phyloP scores from a whole-genome alignment of 1,140 invertebrate species.

The Drosophila grimshawi region DNA sequence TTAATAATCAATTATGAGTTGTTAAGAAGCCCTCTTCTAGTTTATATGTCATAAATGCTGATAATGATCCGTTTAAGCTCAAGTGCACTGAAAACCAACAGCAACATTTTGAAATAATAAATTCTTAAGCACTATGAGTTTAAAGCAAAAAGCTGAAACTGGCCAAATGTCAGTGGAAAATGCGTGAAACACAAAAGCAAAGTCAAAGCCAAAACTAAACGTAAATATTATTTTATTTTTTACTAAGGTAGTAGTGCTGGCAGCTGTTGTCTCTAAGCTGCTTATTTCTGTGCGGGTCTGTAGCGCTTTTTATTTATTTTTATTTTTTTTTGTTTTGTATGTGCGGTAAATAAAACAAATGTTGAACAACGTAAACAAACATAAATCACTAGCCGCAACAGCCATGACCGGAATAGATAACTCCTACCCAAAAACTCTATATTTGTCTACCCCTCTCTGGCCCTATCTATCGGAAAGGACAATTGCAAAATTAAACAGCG shows the following conservation, averaged over 20 bases:
- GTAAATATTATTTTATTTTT: conserved; percentile 15
- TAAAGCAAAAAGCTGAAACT: not conserved
- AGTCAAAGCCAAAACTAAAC: conserved; percentile 1
- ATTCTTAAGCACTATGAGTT: not conserved
- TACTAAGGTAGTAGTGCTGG: conserved; percentile 7
- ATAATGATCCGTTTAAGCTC: too few species aligned
- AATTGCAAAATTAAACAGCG: conserved; percentile 82
- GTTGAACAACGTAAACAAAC: conserved; percentile 67
- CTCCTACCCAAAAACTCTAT: conserved; percentile 9
- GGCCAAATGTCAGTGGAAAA: not conserved
- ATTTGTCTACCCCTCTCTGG: not conserved
- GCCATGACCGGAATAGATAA: conserved; percentile 72
- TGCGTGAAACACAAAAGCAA: not conserved
- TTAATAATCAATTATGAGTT: too few species aligned
- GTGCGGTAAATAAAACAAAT: conserved; percentile 68
- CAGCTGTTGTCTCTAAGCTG: conserved; percentile 11
- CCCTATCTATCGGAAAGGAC: conserved; percentile 60
- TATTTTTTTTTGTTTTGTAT: conserved; percentile 20
- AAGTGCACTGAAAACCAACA: too few species aligned
- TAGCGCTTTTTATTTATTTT: conserved; percentile 6
- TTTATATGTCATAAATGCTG: too few species aligned
- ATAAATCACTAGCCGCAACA: conserved; percentile 75
- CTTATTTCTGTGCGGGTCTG: conserved; percentile 14
- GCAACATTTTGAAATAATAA: too few species aligned
- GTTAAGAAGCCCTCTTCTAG: too few species aligned